phyloP scores from a whole-genome alignment of 1,140 invertebrate species.

The Scaptodrosophila lebanonensis region DNA sequence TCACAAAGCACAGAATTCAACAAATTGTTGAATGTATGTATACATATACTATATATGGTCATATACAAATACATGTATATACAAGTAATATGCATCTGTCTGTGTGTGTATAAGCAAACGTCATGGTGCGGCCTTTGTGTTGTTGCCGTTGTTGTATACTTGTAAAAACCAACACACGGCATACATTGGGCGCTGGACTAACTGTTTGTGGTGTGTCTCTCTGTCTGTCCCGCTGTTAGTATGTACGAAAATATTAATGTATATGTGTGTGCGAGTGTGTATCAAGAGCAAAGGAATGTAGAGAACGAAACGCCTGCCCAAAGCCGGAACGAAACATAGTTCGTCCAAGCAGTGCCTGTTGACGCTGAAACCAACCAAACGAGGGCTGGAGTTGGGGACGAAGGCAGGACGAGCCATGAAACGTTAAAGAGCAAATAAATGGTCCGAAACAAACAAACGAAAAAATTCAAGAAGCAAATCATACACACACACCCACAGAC shows the following conservation, averaged over 20 bases:
- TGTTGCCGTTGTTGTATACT: constrained; percentile 29
- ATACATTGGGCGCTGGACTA: constrained; percentile 57
- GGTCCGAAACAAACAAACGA: constrained; percentile 58
- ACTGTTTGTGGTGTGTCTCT: constrained; percentile 53
- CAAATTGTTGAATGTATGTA: constrained; percentile 71
- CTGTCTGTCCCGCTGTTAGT: no score
- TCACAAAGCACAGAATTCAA: constrained; percentile 59
- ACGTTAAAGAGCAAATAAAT: constrained; percentile 73
- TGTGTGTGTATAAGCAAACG: no score
- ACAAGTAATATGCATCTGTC: constrained; percentile 9
- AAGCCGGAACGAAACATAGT: constrained; percentile 51
- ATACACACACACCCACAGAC: constrained; percentile 20
- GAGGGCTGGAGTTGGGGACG: no score
- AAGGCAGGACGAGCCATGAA: constrained; percentile 42
- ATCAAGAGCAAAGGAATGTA: constrained; percentile 6
- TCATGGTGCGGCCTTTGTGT: no score
- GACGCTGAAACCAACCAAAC: no score
- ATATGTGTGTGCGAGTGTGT: neutral
- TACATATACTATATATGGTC: constrained; percentile 37
- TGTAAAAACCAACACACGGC: constrained; percentile 21
- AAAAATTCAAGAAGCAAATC: constrained; percentile 41
- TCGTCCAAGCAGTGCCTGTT: neutral
- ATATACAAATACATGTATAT: constrained; percentile 41
- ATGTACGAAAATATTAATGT: no score
- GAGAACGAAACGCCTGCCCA: constrained; percentile 17